Percentiles rank a stretch among this genome's conserved stretches.
phyloP scores from a whole-genome alignment of 2,888 invertebrate species.

The Smittia sp. region DNA sequence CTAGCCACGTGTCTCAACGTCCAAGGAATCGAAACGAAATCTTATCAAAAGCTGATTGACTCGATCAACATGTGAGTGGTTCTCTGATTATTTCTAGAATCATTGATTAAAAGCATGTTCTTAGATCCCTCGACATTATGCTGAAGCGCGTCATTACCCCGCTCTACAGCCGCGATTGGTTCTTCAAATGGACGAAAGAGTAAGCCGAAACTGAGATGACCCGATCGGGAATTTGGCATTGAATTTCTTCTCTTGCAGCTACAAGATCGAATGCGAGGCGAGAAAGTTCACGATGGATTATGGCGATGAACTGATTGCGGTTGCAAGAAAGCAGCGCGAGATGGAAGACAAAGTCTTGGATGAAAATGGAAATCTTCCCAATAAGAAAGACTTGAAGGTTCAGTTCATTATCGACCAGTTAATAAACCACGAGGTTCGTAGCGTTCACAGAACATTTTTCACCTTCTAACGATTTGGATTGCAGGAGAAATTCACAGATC shows the following conservation, averaged over 20 bases:
- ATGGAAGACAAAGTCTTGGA: not conserved
- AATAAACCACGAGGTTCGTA: slow-evolving; percentile 1
- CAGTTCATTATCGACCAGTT: slow-evolving; percentile 14
- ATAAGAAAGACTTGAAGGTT: slow-evolving; percentile 10
- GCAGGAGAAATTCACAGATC: slow-evolving; percentile 13
- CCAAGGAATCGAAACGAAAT: not conserved
- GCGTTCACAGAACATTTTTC: too few relatives aligned
- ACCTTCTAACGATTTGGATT: too few relatives aligned
- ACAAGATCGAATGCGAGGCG: not conserved
- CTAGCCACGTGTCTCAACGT: slow-evolving; percentile 5
- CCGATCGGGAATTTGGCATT: not conserved
- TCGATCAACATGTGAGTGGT: not conserved
- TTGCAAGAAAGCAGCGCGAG: not conserved
- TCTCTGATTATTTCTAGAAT: not conserved
- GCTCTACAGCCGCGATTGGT: not conserved
- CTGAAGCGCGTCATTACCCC: not conserved
- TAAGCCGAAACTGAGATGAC: not conserved
- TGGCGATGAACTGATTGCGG: slow-evolving; percentile 12
- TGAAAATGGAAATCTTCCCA: slow-evolving; percentile 7
- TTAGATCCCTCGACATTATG: not conserved
- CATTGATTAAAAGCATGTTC: not conserved
- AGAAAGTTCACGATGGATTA: not conserved
- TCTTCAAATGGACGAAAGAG: not conserved
- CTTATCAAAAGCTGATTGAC: slow-evolving; percentile 15
- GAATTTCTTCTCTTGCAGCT: not conserved